Evolutionary conservation across 2,113 vertebrate species (phyloP).

Genomic region (Cryptomyrus ogoouensis): DNA sequence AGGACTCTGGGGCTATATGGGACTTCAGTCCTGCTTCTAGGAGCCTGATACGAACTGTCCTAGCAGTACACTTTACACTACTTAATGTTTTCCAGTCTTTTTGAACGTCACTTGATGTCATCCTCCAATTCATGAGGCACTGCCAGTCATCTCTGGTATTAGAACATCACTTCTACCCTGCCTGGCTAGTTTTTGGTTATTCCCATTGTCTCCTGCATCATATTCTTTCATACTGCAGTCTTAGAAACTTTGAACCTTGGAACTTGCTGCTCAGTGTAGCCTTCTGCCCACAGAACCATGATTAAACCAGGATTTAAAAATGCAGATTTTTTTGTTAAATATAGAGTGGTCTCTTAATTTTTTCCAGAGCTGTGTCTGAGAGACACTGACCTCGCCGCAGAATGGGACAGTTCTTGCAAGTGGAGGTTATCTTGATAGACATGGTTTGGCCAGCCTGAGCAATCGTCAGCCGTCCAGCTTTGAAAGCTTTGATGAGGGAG

Average conservation of each 20-base stretch:
- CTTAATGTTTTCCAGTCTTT: neutral
- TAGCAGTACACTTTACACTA: too few species aligned
- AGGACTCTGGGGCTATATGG: too few species aligned
- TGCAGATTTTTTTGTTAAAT: neutral
- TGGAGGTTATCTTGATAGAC: conserved; percentile 64
- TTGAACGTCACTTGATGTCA: neutral
- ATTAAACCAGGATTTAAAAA: neutral
- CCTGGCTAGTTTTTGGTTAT: neutral
- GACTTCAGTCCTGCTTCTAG: too few species aligned
- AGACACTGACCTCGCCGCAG: conserved; percentile 53
- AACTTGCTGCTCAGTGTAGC: neutral
- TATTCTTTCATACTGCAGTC: neutral
- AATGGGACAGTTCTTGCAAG: conserved; percentile 72
- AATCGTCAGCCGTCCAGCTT: conserved; percentile 63
- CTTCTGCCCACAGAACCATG: neutral
- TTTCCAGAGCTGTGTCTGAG: neutral
- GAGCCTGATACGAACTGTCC: too few species aligned
- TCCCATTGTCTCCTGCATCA: neutral
- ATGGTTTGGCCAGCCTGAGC: conserved; percentile 57
- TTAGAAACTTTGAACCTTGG: neutral
- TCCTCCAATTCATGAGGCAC: neutral
- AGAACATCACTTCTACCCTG: neutral
- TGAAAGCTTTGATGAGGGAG: conserved; percentile 65
- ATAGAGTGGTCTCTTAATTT: neutral
- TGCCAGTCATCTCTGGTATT: neutral